phyloP scores from a whole-genome alignment of 1,140 invertebrate genomes.

The Pseudomyrmex dendroicus region DNA sequence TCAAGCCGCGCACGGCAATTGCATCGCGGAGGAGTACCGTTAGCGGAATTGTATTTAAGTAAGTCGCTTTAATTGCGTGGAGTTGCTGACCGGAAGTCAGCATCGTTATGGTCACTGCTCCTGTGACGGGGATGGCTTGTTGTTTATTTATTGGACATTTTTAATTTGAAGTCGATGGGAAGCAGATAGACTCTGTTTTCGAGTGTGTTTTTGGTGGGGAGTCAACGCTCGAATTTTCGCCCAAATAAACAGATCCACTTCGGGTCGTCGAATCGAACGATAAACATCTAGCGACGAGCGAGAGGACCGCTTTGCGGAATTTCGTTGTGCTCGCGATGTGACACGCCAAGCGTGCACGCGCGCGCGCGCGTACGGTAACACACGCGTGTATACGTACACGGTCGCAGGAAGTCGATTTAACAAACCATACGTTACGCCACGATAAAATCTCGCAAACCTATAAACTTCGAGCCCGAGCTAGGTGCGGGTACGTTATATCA shows the following conservation, averaged over 20 bases:
- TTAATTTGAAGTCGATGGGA: constrained; percentile 25
- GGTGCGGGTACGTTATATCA: constrained; percentile 83
- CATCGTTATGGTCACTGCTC: constrained; percentile 71
- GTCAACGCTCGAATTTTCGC: constrained; percentile 28
- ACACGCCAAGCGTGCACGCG: background rate
- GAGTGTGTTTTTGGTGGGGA: constrained; percentile 27
- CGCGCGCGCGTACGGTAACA: constrained; percentile 29
- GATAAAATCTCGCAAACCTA: constrained; percentile 85
- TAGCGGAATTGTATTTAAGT: constrained; percentile 71
- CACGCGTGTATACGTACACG: constrained; percentile 21
- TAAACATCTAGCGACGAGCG: constrained; percentile 49
- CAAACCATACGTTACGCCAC: constrained; percentile 84
- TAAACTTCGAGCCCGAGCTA: constrained; percentile 81
- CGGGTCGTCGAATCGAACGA: constrained; percentile 44
- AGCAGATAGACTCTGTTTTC: background rate
- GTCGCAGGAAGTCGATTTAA: constrained; percentile 80
- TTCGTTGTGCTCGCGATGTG: constrained; percentile 46
- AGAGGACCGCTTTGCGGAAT: constrained; percentile 70
- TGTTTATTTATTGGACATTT: constrained; percentile 22
- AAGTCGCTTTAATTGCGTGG: constrained; percentile 74
- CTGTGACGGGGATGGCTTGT: constrained; percentile 6
- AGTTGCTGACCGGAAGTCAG: constrained; percentile 75
- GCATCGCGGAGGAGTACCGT: constrained; percentile 61
- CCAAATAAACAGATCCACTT: constrained; percentile 61
- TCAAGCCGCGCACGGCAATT: constrained; percentile 71